Evolutionary conservation across 2,888 invertebrate genomes (phyloP).

Genomic region (Dascillus cervinus): DNA sequence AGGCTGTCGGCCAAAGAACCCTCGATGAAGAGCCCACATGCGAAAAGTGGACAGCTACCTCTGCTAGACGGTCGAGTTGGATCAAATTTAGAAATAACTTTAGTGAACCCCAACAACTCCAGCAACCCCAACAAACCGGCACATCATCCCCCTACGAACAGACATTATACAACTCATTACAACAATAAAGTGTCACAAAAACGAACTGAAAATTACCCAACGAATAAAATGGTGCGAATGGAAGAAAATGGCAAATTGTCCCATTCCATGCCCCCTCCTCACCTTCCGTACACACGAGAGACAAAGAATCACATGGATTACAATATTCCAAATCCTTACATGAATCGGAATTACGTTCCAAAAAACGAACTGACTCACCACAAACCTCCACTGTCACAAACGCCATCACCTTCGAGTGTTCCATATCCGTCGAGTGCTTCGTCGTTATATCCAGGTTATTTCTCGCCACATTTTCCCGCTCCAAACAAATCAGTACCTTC

Average conservation of each 20-base stretch:
- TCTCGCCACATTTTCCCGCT: conserved; percentile 19
- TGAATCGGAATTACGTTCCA: conserved; percentile 5
- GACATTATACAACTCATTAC: not conserved
- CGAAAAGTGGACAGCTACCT: conserved; percentile 27
- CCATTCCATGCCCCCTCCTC: conserved; percentile 14
- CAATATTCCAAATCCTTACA: conserved; percentile 10
- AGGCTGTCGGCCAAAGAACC: conserved; percentile 11
- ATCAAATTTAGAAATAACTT: conserved; percentile 63
- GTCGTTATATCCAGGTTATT: conserved; percentile 29
- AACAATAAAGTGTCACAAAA: conserved; percentile 41
- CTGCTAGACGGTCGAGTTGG: conserved; percentile 47
- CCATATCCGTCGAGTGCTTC: conserved; percentile 17
- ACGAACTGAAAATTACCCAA: conserved; percentile 48
- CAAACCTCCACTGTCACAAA: not conserved
- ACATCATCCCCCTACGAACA: not conserved
- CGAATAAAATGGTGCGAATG: conserved; percentile 37
- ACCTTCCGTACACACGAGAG: conserved; percentile 7
- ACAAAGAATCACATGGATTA: conserved; percentile 9
- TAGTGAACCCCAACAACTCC: conserved; percentile 42
- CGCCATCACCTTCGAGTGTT: conserved; percentile 4
- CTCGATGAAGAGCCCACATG: conserved; percentile 17
- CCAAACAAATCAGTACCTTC: conserved; percentile 34
- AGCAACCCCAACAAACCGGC: conserved; percentile 1
- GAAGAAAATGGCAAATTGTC: conserved; percentile 31
- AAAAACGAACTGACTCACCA: conserved; percentile 4